These are phyloP conservation scores for Stenolophus ochropezus DNA, from an alignment of 2,888 invertebrate genomes.

Conservation along the genomic window DNA sequence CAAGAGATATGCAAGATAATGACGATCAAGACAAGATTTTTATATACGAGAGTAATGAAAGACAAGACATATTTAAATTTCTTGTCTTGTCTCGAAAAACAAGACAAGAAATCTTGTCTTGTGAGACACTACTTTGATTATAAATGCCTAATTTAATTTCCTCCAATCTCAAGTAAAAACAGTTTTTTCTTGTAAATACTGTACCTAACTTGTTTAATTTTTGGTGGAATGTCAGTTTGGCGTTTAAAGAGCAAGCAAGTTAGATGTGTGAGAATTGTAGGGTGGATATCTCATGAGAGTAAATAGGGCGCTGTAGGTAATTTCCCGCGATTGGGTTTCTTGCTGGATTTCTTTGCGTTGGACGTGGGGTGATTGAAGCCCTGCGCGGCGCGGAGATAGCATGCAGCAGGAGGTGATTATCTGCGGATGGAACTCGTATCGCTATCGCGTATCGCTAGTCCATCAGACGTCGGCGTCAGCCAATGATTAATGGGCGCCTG, in stretches of 20 bases:
- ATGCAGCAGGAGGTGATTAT: constrained; percentile 52
- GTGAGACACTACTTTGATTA: too few relatives aligned
- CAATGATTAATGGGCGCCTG: constrained; percentile 56
- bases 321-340: constrained; percentile 38
- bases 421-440: constrained; percentile 54
- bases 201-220: too few relatives aligned
- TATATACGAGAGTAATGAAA: too few relatives aligned
- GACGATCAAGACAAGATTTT: too few relatives aligned
- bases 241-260: background rate
- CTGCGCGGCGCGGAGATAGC: constrained; percentile 16
- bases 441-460: constrained; percentile 58
- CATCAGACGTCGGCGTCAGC: constrained; percentile 52
- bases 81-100: too few relatives aligned
- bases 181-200: too few relatives aligned
- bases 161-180: too few relatives aligned
- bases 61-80: too few relatives aligned
- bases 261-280: background rate
- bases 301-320: background rate
- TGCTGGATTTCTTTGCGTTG: constrained; percentile 19
- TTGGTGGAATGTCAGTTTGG: too few relatives aligned
- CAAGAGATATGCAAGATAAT: too few relatives aligned
- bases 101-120: too few relatives aligned
- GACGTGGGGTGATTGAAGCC: constrained; percentile 39
- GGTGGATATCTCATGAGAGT: background rate
- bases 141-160: too few relatives aligned